phyloP scores from a whole-genome alignment of 2,797 vertebrate genomes.

The Lerista edwardsae region DNA sequence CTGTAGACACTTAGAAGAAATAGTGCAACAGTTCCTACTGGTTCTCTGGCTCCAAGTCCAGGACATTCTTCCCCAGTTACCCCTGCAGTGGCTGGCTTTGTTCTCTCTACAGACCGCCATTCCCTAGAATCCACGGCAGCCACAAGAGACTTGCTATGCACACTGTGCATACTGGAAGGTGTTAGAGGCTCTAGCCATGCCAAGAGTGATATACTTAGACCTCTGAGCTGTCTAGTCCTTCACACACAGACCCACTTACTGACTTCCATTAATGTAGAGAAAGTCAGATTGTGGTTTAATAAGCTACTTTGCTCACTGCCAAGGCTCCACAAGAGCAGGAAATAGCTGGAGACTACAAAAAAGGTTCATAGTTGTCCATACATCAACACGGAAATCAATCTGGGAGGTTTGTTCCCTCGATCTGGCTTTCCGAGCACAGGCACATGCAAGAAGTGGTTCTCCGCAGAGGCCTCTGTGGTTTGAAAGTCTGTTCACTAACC shows the following conservation, averaged over 20 bases:
- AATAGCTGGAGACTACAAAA: not conserved
- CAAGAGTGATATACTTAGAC: not conserved
- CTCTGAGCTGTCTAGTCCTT: not conserved
- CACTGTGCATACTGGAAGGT: not conserved
- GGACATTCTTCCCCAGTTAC: not conserved
- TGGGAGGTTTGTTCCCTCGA: not conserved
- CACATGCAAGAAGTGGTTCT: not conserved
- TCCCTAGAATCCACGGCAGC: not conserved
- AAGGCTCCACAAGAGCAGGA: not conserved
- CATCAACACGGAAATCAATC: not conserved
- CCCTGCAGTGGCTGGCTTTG: conserved; percentile 4
- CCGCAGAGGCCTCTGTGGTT: conserved; percentile 5
- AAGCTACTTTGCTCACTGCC: not conserved
- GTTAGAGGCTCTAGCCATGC: not conserved
- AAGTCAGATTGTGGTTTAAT: not conserved
- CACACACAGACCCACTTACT: not conserved
- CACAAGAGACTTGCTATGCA: not conserved
- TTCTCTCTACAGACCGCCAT: not conserved
- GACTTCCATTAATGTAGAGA: not conserved
- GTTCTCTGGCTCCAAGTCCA: not conserved
- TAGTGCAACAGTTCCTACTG: not conserved
- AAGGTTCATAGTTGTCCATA: not conserved
- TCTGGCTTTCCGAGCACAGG: not conserved
- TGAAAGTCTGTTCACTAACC: conserved; percentile 16
- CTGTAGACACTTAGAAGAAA: not conserved